Evolutionary conservation across 2,888 invertebrate species (phyloP).

Genomic region (Drosophila meridiana): DNA sequence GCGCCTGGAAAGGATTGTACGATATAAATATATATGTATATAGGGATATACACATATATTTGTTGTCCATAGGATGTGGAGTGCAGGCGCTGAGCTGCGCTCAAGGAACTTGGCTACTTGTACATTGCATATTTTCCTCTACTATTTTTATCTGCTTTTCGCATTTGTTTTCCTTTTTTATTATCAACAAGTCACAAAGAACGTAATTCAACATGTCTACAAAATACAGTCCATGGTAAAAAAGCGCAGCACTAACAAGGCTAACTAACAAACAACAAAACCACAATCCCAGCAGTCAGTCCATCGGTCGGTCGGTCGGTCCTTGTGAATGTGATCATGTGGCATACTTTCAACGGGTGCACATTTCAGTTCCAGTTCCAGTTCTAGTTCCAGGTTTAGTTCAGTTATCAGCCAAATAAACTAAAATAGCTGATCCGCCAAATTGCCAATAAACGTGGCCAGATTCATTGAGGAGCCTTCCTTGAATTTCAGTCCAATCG

Average conservation of each 20-base stretch:
- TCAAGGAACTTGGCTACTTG: slow-evolving; percentile 44
- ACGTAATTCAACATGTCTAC: slow-evolving; percentile 61
- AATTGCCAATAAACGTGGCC: slow-evolving; percentile 78
- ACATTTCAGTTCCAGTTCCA: slow-evolving; percentile 16
- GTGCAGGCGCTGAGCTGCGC: slow-evolving; percentile 16
- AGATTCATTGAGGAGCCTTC: slow-evolving; percentile 82
- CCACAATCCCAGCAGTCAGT: slow-evolving; percentile 47
- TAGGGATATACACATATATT: background rate
- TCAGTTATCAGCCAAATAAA: background rate
- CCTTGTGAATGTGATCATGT: slow-evolving; percentile 22
- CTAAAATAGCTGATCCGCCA: slow-evolving; percentile 79
- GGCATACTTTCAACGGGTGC: slow-evolving; percentile 43
- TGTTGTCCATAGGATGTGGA: slow-evolving; percentile 31
- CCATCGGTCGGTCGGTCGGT: slow-evolving; percentile 25
- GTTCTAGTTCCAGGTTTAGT: slow-evolving; percentile 4
- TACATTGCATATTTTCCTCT: slow-evolving; percentile 34
- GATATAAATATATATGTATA: slow-evolving; percentile 5
- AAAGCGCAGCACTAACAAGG: slow-evolving; percentile 57
- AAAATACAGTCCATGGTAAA: slow-evolving; percentile 70
- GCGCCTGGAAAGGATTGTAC: slow-evolving; percentile 35
- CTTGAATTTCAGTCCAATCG: slow-evolving; percentile 83
- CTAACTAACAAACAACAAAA: slow-evolving; percentile 62
- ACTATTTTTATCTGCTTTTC: slow-evolving; percentile 9
- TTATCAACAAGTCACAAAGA: slow-evolving; percentile 67
- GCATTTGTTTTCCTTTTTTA: slow-evolving; percentile 27